These are phyloP conservation scores for Myiotriccus ornatus DNA, from an alignment of 2,797 vertebrate genomes.

Conservation along the genomic window DNA sequence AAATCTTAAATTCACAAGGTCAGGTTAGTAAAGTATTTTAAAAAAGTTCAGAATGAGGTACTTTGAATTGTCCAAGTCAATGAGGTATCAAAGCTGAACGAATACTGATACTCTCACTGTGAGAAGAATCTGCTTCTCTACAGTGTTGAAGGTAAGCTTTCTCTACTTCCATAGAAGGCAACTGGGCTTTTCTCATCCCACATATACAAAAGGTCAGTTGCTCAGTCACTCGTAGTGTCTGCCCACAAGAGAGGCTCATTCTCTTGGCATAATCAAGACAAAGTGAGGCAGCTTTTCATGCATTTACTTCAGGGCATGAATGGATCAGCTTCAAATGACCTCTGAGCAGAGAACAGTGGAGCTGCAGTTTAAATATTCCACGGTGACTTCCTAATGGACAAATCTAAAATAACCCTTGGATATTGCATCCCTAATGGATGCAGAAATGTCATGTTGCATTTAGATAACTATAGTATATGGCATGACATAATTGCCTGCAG, in stretches of 20 bases:
- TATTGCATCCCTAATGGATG: neutral
- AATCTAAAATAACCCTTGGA: neutral
- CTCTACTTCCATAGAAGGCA: rapidly evolving
- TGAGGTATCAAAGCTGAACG: neutral
- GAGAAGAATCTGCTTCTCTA: neutral
- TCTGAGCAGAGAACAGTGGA: neutral
- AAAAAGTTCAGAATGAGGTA: neutral
- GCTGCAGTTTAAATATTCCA: neutral
- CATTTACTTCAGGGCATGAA: neutral
- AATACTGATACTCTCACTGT: neutral
- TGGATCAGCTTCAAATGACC: neutral
- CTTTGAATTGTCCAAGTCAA: neutral
- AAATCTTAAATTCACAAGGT: neutral
- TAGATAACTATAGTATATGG: neutral
- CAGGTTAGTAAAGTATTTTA: neutral
- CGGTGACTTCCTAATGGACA: neutral
- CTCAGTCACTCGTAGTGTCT: neutral
- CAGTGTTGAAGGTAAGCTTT: neutral
- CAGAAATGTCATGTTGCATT: conserved; percentile 14
- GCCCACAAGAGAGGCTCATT: neutral
- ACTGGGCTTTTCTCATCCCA: neutral
- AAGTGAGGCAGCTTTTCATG: neutral
- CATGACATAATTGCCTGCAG: neutral
- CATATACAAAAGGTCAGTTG: neutral
- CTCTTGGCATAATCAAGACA: neutral